phyloP scores from a whole-genome alignment of 2,797 vertebrate species.

The Tokudaia tokunoshimensis region DNA sequence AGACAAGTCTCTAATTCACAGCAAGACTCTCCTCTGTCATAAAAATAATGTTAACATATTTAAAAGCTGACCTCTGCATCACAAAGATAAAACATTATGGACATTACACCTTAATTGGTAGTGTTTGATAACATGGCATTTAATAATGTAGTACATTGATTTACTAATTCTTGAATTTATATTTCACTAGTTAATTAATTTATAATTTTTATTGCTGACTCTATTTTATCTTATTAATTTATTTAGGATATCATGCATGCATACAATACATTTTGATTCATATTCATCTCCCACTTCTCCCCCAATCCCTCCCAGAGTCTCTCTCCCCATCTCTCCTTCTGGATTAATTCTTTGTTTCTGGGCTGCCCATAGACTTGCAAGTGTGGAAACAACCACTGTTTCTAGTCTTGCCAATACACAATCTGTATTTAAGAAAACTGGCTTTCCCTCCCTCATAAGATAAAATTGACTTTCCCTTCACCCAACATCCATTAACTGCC shows the following conservation, averaged over 20 bases:
- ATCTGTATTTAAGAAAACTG: neutral
- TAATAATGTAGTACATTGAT: neutral
- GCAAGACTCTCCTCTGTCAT: neutral
- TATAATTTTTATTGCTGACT: neutral
- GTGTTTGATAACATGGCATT: neutral
- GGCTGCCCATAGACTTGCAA: neutral
- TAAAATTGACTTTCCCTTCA: neutral
- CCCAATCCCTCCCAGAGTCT: no score
- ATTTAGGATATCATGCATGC: neutral
- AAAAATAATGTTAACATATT: neutral
- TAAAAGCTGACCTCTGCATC: neutral
- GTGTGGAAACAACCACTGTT: neutral
- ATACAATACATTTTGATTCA: no score
- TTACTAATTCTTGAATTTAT: neutral
- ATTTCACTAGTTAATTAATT: neutral
- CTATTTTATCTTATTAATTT: neutral
- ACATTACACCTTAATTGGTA: neutral
- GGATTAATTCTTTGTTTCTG: neutral
- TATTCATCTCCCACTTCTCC: no score
- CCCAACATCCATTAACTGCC: neutral
- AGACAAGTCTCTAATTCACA: neutral
- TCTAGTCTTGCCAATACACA: neutral
- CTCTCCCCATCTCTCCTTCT: fast-evolving
- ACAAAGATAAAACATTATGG: neutral
- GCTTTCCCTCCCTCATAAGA: neutral